Conservation (phyloP, 2,888 invertebrate species). For the Zhengitettix transpicula region DNA sequence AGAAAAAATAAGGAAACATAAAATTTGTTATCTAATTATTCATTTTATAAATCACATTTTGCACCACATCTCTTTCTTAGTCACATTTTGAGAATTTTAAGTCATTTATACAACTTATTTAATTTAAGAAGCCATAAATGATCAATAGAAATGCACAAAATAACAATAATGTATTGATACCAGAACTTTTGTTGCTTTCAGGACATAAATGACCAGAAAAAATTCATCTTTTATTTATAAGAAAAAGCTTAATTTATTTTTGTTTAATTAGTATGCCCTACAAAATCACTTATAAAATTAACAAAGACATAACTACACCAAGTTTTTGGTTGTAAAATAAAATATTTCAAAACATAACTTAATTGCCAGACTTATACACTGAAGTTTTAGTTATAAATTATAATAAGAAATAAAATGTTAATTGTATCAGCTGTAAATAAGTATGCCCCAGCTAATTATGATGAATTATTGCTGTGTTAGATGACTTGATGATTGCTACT, state of each 20-base stretch:
- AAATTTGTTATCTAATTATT: too few relatives aligned
- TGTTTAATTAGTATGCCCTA: constrained; percentile 7
- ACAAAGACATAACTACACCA: constrained; percentile 3
- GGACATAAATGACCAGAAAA: neutral
- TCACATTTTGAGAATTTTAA: too few relatives aligned
- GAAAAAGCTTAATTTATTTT: constrained; percentile 4
- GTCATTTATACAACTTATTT: neutral
- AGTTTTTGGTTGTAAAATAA: neutral
- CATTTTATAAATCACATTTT: too few relatives aligned
- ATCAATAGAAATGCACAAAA: neutral
- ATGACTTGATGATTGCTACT: neutral
- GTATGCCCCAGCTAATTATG: neutral
- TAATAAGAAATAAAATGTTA: neutral
- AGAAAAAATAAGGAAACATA: too few relatives aligned
- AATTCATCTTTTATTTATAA: constrained; percentile 3
- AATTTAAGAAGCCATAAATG: neutral
- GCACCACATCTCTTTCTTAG: too few relatives aligned
- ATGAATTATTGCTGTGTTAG: neutral
- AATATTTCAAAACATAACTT: neutral
- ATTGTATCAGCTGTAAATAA: neutral
- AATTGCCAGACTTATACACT: neutral
- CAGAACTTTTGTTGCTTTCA: too few relatives aligned
- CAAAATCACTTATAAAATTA: constrained; percentile 7
- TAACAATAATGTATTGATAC: neutral
- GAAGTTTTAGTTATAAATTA: neutral